Evolutionary conservation across 2,888 invertebrate species (phyloP).

Genomic region (Yponomeuta evonymella): DNA sequence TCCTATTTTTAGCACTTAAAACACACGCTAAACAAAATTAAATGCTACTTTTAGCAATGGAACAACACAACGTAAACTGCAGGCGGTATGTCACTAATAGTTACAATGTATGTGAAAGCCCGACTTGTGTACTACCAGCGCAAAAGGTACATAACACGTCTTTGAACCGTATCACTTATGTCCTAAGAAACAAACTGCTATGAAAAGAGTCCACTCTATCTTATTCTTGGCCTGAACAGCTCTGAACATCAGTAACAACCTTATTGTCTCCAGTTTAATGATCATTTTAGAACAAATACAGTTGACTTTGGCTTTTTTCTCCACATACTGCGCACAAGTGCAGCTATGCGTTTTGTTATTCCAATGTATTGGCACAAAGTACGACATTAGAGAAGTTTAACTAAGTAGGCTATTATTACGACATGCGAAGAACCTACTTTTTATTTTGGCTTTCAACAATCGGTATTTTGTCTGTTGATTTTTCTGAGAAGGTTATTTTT

Average conservation of each 20-base stretch:
- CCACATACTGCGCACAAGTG: neutral
- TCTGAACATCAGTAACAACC: neutral
- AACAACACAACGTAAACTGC: constrained; percentile 12
- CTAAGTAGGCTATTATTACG: no score
- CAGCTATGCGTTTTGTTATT: neutral
- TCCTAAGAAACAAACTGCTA: neutral
- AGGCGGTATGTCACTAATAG: constrained; percentile 15
- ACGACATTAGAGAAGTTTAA: neutral
- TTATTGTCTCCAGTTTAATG: neutral
- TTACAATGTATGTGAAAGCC: constrained; percentile 14
- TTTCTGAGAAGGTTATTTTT: no score
- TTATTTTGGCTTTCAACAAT: no score
- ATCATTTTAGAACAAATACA: neutral
- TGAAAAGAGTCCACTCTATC: neutral
- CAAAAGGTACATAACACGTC: neutral
- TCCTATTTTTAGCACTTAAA: neutral
- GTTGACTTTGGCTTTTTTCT: neutral
- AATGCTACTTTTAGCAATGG: neutral
- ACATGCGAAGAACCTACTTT: no score
- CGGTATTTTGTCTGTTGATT: no score
- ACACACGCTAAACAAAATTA: neutral
- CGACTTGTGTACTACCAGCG: neutral
- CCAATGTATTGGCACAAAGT: neutral
- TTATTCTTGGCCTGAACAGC: neutral
- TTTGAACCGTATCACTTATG: neutral